Conservation (phyloP, 2,113 vertebrate species). For the Plecotus auritus region DNA sequence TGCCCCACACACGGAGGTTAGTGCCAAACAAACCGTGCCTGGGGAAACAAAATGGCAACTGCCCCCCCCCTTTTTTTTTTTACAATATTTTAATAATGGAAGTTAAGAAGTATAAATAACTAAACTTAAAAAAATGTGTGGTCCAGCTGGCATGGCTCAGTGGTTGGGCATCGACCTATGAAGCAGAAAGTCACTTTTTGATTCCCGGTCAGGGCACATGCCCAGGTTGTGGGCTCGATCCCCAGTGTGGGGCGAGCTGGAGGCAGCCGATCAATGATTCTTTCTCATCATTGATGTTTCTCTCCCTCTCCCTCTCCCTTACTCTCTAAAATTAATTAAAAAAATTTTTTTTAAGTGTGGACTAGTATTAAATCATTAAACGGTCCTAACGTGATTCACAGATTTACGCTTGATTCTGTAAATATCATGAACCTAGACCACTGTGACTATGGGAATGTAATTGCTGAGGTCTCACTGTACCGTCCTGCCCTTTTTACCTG, state of each 20-base stretch:
- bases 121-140: constrained; percentile 40
- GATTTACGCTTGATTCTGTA: background rate
- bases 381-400: background rate
- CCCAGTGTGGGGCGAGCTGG: no score
- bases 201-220: no score
- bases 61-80: constrained; percentile 60
- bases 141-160: no score
- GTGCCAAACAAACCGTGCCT: constrained; percentile 79
- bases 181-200: no score
- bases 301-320: no score
- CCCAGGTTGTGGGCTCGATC: no score
- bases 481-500: background rate
- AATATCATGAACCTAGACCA: background rate
- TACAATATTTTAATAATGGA: constrained; percentile 71
- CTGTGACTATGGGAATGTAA: background rate
- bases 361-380: background rate
- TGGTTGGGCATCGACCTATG: no score
- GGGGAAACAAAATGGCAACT: constrained; percentile 77
- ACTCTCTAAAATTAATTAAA: no score
- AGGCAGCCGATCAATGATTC: no score
- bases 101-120: constrained; percentile 49
- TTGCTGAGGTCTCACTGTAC: background rate
- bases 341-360: background rate
- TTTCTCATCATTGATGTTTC: no score
- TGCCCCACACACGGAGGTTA: constrained; percentile 79